A percentile compares a stretch with the other conserved stretches of the same genome.
Evolutionary conservation across 2,888 invertebrate species (phyloP).

Genomic region (Erebia ligea): DNA sequence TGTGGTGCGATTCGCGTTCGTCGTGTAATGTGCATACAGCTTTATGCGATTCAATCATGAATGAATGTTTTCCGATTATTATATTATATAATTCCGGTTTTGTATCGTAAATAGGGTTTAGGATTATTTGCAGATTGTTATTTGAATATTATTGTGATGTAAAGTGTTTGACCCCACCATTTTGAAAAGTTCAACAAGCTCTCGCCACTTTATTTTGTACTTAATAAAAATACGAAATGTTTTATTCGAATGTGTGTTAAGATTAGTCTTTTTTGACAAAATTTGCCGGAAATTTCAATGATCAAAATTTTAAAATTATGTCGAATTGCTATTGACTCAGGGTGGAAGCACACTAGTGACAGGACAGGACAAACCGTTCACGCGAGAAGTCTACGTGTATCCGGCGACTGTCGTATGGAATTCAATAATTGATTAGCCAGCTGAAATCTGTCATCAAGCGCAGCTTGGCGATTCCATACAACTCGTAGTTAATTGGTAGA

Average conservation of each 20-base stretch:
- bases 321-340: no score
- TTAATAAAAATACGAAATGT: constrained; percentile 4
- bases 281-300: no score
- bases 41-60: constrained; percentile 24
- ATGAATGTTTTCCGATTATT: constrained; percentile 17
- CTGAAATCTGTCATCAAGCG: no score
- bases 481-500: no score
- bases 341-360: no score
- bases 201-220: not conserved
- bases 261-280: no score
- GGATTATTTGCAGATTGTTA: constrained; percentile 12
- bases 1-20: not conserved
- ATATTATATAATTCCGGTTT: constrained; percentile 20
- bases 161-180: constrained; percentile 16
- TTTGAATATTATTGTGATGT: constrained; percentile 1
- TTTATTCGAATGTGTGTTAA: not conserved
- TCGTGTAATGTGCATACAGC: not conserved
- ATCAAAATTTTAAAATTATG: no score
- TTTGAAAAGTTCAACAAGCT: constrained; percentile 4
- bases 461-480: no score
- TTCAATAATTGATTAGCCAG: no score
- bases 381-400: no score
- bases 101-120: constrained; percentile 9
- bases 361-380: no score
- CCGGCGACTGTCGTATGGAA: no score